A percentile compares a stretch with the other conserved stretches of the same genome.
phyloP scores from a whole-genome alignment of 2,797 vertebrate species.

The Leptoclinus maculatus region DNA sequence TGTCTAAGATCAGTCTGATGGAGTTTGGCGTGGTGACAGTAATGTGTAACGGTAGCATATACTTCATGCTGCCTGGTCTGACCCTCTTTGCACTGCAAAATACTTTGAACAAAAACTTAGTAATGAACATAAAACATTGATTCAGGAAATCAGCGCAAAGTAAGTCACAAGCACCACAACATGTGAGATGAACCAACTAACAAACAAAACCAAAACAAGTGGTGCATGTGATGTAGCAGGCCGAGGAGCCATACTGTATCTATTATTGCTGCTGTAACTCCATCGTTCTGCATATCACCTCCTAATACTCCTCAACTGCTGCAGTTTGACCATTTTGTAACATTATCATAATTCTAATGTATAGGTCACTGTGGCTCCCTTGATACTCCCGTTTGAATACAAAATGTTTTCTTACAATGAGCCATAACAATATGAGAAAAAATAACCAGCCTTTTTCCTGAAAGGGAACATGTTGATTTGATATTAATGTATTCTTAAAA shows the following conservation, averaged over 20 bases:
- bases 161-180: conserved; percentile 24
- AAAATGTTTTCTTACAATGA: neutral
- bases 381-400: neutral
- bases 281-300: conserved; percentile 2
- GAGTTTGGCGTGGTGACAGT: conserved; percentile 28
- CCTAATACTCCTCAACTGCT: neutral
- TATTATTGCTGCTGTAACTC: conserved; percentile 41
- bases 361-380: neutral
- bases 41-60: conserved; percentile 30
- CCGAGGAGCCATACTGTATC: conserved; percentile 50
- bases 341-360: neutral
- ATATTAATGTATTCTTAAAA: neutral
- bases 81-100: conserved; percentile 57
- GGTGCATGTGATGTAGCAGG: conserved; percentile 54
- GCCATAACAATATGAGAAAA: neutral
- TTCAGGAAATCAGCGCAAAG: conserved; percentile 58
- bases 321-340: neutral
- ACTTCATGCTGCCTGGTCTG: conserved; percentile 49
- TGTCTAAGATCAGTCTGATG: conserved; percentile 13
- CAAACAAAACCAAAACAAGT: neutral
- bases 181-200: neutral
- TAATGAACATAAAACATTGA: conserved; percentile 50
- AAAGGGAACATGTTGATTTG: neutral
- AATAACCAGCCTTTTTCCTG: neutral
- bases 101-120: conserved; percentile 63